Conservation (phyloP, 2,888 invertebrate species). For the Melipona beecheii region DNA sequence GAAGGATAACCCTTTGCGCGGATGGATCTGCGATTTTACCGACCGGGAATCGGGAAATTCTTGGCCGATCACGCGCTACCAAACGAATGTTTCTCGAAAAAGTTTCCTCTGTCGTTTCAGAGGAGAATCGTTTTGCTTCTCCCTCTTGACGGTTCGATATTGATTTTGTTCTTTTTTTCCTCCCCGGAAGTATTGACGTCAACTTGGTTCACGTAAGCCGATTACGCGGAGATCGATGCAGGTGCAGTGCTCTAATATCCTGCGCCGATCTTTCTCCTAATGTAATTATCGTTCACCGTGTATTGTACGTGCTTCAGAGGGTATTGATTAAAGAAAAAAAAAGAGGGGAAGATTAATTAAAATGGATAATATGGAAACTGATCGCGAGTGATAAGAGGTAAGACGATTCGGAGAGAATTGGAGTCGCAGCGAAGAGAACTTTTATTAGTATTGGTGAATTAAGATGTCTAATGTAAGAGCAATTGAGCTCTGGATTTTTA, state of each 20-base stretch:
- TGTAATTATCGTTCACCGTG: too few relatives aligned
- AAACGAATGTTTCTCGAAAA: not conserved
- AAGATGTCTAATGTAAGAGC: too few relatives aligned
- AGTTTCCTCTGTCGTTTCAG: not conserved
- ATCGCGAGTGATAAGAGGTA: too few relatives aligned
- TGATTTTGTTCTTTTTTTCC: constrained; percentile 7
- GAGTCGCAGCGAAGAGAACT: too few relatives aligned
- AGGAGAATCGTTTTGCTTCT: not conserved
- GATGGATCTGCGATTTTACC: constrained; percentile 22
- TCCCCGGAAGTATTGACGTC: not conserved
- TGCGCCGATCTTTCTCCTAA: not conserved
- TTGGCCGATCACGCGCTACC: constrained; percentile 7
- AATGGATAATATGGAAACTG: too few relatives aligned
- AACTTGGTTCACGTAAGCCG: constrained; percentile 11
- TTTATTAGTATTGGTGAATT: too few relatives aligned
- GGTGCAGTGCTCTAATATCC: not conserved
- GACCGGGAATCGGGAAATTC: not conserved
- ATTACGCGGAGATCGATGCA: constrained; percentile 5
- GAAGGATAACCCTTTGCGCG: constrained; percentile 30
- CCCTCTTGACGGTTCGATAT: constrained; percentile 3
- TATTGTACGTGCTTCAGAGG: too few relatives aligned
- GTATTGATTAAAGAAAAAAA: too few relatives aligned
- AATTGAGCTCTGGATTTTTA: too few relatives aligned
- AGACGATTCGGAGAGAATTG: too few relatives aligned
- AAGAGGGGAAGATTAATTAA: too few relatives aligned